Evolutionary conservation across 2,888 invertebrate species (phyloP).

Genomic region (Stenolophus ochropezus): DNA sequence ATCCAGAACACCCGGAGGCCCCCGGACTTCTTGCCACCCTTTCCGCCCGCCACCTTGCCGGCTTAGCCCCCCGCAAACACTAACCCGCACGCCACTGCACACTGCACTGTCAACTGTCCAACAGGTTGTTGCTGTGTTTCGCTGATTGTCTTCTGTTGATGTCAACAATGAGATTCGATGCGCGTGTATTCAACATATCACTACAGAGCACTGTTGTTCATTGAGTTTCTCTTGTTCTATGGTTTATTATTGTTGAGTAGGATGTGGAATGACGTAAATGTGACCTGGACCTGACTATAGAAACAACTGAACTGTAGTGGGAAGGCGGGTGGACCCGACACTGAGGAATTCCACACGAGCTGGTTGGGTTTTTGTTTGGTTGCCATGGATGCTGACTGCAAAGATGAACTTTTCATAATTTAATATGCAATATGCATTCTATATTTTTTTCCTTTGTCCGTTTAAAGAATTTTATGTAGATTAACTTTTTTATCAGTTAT

Average conservation of each 20-base stretch:
- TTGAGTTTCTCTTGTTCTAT: neutral
- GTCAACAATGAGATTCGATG: neutral
- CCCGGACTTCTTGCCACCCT: conserved; percentile 59
- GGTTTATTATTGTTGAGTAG: neutral
- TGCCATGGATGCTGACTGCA: neutral
- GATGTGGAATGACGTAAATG: conserved; percentile 30
- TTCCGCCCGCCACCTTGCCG: conserved; percentile 63
- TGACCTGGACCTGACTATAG: neutral
- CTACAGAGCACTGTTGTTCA: neutral
- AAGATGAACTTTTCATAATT: neutral
- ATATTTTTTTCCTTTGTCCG: neutral
- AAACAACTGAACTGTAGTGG: neutral
- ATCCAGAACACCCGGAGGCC: conserved; percentile 62
- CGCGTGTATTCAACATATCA: conserved; percentile 17
- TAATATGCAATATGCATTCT: neutral
- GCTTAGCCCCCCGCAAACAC: neutral
- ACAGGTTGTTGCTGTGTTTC: conserved; percentile 2
- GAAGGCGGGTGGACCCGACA: neutral
- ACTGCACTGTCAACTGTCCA: conserved; percentile 32
- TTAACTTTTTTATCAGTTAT: neutral
- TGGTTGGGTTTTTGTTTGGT: conserved; percentile 7
- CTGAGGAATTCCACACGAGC: conserved; percentile 3
- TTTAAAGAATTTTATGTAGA: neutral
- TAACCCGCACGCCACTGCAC: conserved; percentile 20
- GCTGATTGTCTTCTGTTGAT: conserved; percentile 11